Base-by-base conservation (phyloP, 2,888 invertebrate genomes). In the Noctua fimbriata region DNA sequence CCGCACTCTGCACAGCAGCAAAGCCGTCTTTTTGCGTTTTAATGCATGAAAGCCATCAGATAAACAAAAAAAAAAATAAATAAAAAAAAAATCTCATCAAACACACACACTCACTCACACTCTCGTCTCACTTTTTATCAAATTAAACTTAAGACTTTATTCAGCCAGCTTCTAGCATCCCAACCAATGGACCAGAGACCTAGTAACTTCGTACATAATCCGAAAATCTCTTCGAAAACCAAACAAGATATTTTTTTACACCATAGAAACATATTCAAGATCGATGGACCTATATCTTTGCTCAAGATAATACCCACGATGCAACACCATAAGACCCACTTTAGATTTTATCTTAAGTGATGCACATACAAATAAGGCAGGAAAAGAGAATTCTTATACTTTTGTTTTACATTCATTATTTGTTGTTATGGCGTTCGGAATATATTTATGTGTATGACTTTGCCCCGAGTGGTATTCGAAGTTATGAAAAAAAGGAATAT, bases 341-440 rank as follows among this genome's bases (percentile, higher is more conserved):
- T 79, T 44, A 72, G 65, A 83, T 74, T 69, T 74, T 77, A 76
- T 85, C 79, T 69, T 70, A 73, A 85, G 73, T 74, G 49, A 85
- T 79, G 76, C 49, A 74, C 65, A 60, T 79, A 76, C 28, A 72
- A 77, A 76, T 49, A 47, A 67, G 66, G 60, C 18, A 67, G 55
- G 44, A 78, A 76, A 79, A 85, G 73, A 76, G 47, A 85, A 85
- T 71, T 66, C 60, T 72, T 79, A 76, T 58, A 72, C 24, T 75
- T 72, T 70, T 84, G 63, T 75, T 74, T 83, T 41, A 69, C 69
- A 60, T 80, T 55, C 66, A 14, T 79, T 69, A 73, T 81, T 66
- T 77, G 70, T 49, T 71, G 36, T 32, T 73, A 66, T 55, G 65
- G 12, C 44, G 16, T 60, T 70, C 6, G 6, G 52, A 52, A 65